Conservation (phyloP, 2,113 vertebrate genomes). For the Eurystomus gularis region DNA sequence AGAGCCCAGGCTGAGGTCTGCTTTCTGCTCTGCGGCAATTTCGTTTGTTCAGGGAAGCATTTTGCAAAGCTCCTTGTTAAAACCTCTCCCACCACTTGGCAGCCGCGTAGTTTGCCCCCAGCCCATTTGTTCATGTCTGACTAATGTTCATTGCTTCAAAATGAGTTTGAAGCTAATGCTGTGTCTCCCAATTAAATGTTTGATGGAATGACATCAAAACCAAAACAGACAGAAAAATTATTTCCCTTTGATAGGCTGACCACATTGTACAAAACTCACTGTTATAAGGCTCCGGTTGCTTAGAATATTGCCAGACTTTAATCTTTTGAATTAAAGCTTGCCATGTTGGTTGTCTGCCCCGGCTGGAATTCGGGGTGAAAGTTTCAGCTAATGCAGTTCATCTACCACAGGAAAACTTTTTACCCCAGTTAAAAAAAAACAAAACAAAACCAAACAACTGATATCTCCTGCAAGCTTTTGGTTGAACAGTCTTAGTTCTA, state of each 20-base stretch:
- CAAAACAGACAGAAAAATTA: constrained; percentile 7
- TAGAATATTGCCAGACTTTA: constrained; percentile 2
- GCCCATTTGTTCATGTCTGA: constrained; percentile 8
- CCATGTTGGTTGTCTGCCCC: background rate
- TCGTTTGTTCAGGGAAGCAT: background rate
- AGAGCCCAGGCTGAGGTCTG: background rate
- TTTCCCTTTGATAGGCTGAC: constrained; percentile 15
- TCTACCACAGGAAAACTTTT: background rate
- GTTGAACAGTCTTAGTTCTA: background rate
- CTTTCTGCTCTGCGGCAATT: background rate
- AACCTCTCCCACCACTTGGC: background rate
- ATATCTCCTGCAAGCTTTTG: background rate
- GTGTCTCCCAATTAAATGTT: constrained; percentile 35
- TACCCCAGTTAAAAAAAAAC: background rate
- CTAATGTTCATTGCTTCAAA: constrained; percentile 14
- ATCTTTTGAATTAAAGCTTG: background rate
- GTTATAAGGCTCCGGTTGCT: background rate
- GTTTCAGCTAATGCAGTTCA: background rate
- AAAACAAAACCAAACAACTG: background rate
- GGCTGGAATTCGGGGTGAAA: background rate
- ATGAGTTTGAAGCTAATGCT: constrained; percentile 22
- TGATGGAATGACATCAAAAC: constrained; percentile 56
- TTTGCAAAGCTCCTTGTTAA: background rate
- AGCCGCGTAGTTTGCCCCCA: background rate
- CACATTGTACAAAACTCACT: background rate